Evolutionary conservation across 2,113 vertebrate species (phyloP), one percentile per base, ranked within the genome.

Genomic region (Carassius gibelio): DNA sequence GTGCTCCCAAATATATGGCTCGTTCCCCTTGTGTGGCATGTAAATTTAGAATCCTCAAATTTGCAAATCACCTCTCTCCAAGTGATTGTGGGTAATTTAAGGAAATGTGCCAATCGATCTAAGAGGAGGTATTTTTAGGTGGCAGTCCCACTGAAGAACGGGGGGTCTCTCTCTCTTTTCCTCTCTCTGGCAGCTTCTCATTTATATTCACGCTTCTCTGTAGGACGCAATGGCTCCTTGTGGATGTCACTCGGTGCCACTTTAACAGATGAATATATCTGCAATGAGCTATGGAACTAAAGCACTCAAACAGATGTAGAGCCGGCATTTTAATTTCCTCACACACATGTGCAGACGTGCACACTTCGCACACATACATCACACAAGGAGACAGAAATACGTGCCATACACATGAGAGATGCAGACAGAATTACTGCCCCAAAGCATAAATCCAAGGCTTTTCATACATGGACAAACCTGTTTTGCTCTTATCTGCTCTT

Each of bases 201-300:
- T 92, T 92, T 91, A 92, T 92, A 92, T 90, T 89, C 88, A 87
- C 84, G 85, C 88, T 87, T 87, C 91, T 91, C 77, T 88, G 90
- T 88, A 87, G 89, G 83, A 89, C 85, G 88, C 83, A 87, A 85
- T 87, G 84, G 89, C 80, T 92, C 88, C 91, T 93, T 88, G 86
- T 92, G 91, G 91, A 89, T 88, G 89, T 93, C 87, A 88, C 86
- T 91, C 76, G 17, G 85, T 91, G 87, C 85, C 85, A 86, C 89
- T 92, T 90, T 91, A 91, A 93, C 91, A 91, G 90, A 93, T 92
- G 92, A 93, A 89, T 84, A 45, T 89, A 90, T 90, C 87, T 90
- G 74, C 87, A 90, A 90, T 93, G 90, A 91, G 89, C 90, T 88
- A 86, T 88, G 87, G 88, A 88, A 82, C 89, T 71, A n/a, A 89